phyloP scores from a whole-genome alignment of 2,888 invertebrate species.

The Drosophila prolongata region DNA sequence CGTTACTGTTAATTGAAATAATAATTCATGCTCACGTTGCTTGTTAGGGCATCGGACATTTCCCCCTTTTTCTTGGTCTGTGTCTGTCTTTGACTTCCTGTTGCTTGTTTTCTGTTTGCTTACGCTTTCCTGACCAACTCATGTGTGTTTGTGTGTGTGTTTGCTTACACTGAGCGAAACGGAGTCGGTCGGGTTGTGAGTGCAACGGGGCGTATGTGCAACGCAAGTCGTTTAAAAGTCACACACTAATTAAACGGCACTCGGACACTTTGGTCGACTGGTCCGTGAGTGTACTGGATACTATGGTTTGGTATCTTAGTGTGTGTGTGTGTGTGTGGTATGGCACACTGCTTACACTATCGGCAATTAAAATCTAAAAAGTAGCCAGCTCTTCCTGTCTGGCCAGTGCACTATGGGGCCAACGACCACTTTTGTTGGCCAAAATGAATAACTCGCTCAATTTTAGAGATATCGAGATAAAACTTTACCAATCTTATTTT shows the following conservation, averaged over 20 bases:
- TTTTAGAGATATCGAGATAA: too few species aligned
- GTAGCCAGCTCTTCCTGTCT: constrained; percentile 61
- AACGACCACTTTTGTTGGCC: too few species aligned
- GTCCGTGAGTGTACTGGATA: constrained; percentile 15
- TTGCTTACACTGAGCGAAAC: constrained; percentile 33
- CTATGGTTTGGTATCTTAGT: background rate
- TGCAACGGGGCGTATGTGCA: constrained; percentile 62
- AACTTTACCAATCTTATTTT: too few species aligned
- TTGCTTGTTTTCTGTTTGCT: constrained; percentile 27
- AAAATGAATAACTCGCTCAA: too few species aligned
- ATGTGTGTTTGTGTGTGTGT: constrained; percentile 10
- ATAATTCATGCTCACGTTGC: constrained; percentile 39
- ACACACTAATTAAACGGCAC: constrained; percentile 71
- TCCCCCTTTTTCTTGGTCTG: constrained; percentile 10
- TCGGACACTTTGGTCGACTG: constrained; percentile 42
- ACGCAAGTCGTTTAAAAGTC: constrained; percentile 68
- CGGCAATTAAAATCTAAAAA: constrained; percentile 81
- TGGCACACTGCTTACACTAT: constrained; percentile 58
- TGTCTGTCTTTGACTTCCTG: constrained; percentile 26
- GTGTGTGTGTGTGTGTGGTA: background rate
- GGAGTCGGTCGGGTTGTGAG: constrained; percentile 15
- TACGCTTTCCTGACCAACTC: constrained; percentile 1
- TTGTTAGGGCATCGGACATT: constrained; percentile 40
- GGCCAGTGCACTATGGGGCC: too few species aligned
- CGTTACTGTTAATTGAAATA: constrained; percentile 30